Base-by-base conservation (phyloP, 2,113 vertebrate genomes). In the Cyanoderma ruficeps region DNA sequence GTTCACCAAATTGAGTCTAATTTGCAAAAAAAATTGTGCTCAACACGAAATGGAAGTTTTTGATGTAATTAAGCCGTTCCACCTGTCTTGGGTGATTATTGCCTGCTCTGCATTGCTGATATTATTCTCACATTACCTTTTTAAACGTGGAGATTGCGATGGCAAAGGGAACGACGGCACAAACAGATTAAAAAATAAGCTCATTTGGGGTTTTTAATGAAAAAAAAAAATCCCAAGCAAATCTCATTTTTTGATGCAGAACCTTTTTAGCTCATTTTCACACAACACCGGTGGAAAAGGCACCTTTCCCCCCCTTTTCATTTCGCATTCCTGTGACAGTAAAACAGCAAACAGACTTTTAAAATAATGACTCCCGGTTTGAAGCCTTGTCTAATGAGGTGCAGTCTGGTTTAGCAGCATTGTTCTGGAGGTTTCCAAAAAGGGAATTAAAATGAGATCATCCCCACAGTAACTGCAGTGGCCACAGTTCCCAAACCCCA, bases 311-410 rank as follows among this genome's bases (percentile, higher is more conserved):
- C 2, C 30, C 6, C 8, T 30, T 60, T 89, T 52, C 7, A 15
- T 75, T 74, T 27, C 35, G n/a, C 83, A 53, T 89, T 65, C 87
- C 70, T 61, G 10, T 61, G 81, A 70, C 57, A 46, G 49, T 65
- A 15, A 61, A 71, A 56, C 1, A 69, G 61, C 70, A 87, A 96
- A 93, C 44, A 83, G 72, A 49, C 31, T 89, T 82, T 46, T 33
- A 55, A 85, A 87, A 69, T 61, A 91, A 85, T 35, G 70, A 72
- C 57, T 93, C 57, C 35, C 2, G 0, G 44, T 61, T 91, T 87
- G 84, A 87, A 87, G 65, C 53, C 65, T 33, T 18, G 69, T 15
- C 81, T 93, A 89, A 95, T 55, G 94, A 96, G 87, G n/a, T n/a
- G 19, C 70, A 76, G 74, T 47, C 76, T 31, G 33, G 13, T 74